phyloP scores from a whole-genome alignment of 53 echinoderm and acorn worm genomes.

The Pentamera pediparva region DNA sequence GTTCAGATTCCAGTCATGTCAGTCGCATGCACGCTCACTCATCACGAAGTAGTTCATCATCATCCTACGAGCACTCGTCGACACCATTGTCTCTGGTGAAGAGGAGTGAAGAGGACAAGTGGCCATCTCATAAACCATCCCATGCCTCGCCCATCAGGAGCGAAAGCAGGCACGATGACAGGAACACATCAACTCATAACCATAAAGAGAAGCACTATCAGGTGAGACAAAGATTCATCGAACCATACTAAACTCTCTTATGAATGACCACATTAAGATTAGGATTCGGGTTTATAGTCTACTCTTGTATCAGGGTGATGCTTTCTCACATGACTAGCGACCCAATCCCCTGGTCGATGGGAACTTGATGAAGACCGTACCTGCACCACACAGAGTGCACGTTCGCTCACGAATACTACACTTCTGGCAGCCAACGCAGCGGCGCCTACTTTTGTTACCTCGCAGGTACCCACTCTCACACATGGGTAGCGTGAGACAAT shows the following conservation, averaged over 20 bases:
- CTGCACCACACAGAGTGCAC: too few species aligned
- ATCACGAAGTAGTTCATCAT: conserved; percentile 4
- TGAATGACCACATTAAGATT: too few species aligned
- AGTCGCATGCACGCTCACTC: conserved; percentile 23
- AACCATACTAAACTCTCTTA: background rate
- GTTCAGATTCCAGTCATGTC: conserved; percentile 13
- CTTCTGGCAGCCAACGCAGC: too few species aligned
- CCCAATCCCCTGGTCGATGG: too few species aligned
- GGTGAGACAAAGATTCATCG: background rate
- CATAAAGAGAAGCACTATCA: conserved; percentile 31
- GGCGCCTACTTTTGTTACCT: too few species aligned
- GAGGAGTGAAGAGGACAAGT: conserved; percentile 10
- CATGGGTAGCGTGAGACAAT: too few species aligned
- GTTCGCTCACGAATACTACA: conserved; percentile 3
- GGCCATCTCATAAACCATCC: conserved; percentile 26
- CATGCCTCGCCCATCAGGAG: conserved; percentile 29
- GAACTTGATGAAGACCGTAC: too few species aligned
- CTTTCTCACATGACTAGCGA: too few species aligned
- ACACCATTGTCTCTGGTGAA: conserved; percentile 11
- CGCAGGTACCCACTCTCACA: too few species aligned
- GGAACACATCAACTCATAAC: conserved; percentile 16
- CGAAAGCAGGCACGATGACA: conserved; percentile 42
- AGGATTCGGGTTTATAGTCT: too few species aligned
- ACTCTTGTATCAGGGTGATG: background rate
- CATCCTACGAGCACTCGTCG: conserved; percentile 11